Conservation (phyloP, 1,140 invertebrate genomes). For the Neelides sp. region DNA sequence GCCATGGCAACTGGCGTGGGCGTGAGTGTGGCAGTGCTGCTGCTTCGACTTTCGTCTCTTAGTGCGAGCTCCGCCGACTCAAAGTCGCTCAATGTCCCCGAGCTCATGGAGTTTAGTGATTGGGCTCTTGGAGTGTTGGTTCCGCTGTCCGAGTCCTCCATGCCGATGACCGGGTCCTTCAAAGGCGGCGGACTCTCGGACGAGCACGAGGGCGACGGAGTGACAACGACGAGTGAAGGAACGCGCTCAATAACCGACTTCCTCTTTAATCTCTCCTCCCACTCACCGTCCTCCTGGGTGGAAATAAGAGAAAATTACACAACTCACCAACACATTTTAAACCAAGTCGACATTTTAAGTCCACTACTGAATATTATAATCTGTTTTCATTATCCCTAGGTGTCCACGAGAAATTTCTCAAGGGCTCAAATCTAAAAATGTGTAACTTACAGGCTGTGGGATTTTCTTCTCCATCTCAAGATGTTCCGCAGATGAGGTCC, state of each 20-base stretch:
- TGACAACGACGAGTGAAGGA: constrained; percentile 29
- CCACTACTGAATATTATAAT: no score
- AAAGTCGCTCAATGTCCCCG: constrained; percentile 26
- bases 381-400: no score
- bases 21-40: constrained; percentile 21
- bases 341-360: no score
- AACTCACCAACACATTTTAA: neutral
- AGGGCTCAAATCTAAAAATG: neutral
- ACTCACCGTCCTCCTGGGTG: constrained; percentile 22
- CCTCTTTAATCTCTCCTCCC: constrained; percentile 28
- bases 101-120: constrained; percentile 16
- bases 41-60: constrained; percentile 11
- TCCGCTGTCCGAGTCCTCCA: constrained; percentile 11
- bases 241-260: constrained; percentile 30
- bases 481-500: constrained; percentile 16
- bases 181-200: constrained; percentile 27
- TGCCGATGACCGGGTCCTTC: constrained; percentile 16
- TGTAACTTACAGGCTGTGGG: constrained; percentile 11
- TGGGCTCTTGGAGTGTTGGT: neutral
- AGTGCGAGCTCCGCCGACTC: constrained; percentile 20
- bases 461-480: neutral
- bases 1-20: neutral
- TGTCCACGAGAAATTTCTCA: no score
- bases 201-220: constrained; percentile 26
- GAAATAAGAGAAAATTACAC: constrained; percentile 6